phyloP scores from a whole-genome alignment of 2,797 vertebrate genomes.

The Lindbergichthys nudifrons region DNA sequence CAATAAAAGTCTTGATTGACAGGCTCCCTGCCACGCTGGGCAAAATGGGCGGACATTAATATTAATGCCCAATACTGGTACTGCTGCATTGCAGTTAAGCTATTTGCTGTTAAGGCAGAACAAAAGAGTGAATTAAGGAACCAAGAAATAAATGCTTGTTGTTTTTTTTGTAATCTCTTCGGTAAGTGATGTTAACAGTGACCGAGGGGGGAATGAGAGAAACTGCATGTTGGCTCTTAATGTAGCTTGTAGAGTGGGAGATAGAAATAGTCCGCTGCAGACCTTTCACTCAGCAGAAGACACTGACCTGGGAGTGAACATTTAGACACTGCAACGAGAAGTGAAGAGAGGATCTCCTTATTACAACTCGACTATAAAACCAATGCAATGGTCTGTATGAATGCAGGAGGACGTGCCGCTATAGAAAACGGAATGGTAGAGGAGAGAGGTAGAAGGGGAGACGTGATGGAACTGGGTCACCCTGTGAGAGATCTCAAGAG shows the following conservation, averaged over 20 bases:
- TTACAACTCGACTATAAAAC: constrained; percentile 42
- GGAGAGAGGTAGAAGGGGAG: constrained; percentile 66
- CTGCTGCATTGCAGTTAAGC: constrained; percentile 85
- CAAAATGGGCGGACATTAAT: constrained; percentile 82
- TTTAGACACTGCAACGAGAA: constrained; percentile 25
- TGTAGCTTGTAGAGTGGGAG: constrained; percentile 5
- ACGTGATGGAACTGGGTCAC: constrained; percentile 85
- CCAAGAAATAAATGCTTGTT: constrained; percentile 55
- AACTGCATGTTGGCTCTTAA: constrained; percentile 30
- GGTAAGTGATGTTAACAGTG: constrained; percentile 50
- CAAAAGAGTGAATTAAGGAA: constrained; percentile 64
- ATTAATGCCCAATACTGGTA: constrained; percentile 81
- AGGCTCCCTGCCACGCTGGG: constrained; percentile 76
- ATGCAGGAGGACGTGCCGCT: constrained; percentile 35
- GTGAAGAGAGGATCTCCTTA: constrained; percentile 24
- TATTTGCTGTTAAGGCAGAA: constrained; percentile 77
- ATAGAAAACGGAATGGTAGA: constrained; percentile 37
- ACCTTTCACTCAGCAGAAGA: constrained; percentile 32
- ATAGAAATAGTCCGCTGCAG: constrained; percentile 31
- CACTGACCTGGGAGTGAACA: constrained; percentile 35
- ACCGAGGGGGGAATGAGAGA: constrained; percentile 32
- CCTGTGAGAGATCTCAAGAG: constrained; percentile 78
- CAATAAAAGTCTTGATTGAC: constrained; percentile 74
- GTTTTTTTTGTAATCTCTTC: constrained; percentile 44
- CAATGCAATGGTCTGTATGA: constrained; percentile 13